A percentile compares a stretch with the other conserved stretches of the same genome.
Evolutionary conservation across 2,888 invertebrate species (phyloP).

Genomic region (Drosophila colorata): DNA sequence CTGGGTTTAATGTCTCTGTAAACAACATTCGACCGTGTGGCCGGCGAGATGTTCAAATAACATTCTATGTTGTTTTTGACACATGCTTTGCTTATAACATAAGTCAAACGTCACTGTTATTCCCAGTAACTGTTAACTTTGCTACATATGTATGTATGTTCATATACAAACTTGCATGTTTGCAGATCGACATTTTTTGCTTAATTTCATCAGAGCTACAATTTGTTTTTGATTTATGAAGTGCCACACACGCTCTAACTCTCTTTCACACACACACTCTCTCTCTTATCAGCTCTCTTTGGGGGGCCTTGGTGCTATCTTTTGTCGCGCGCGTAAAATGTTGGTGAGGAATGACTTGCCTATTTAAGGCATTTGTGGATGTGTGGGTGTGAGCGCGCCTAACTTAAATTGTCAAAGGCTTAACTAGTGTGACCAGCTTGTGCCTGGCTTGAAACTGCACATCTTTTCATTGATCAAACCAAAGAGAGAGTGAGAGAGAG

Average conservation of each 20-base stretch:
- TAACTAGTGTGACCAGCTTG: constrained; percentile 26
- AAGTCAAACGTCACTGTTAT: constrained; percentile 10
- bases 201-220: constrained; percentile 9
- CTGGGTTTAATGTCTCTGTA: constrained; percentile 29
- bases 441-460: neutral
- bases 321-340: constrained; percentile 26
- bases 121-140: constrained; percentile 5
- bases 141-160: neutral
- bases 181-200: constrained; percentile 1
- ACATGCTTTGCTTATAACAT: constrained; percentile 14
- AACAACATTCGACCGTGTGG: constrained; percentile 24
- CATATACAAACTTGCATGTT: neutral
- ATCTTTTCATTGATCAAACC: constrained; percentile 45
- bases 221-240: constrained; percentile 3
- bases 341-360: constrained; percentile 40
- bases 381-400: neutral
- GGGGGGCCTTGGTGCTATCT: constrained; percentile 30
- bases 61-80: constrained; percentile 23
- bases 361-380: constrained; percentile 5
- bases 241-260: neutral
- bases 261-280: constrained; percentile 2
- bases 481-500: constrained; percentile 2
- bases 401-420: neutral
- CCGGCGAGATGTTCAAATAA: constrained; percentile 26
- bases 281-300: constrained; percentile 22